Evolutionary conservation across 2,797 vertebrate species (phyloP), one percentile per base, ranked within the genome.

Genomic region (Varecia variegata): DNA sequence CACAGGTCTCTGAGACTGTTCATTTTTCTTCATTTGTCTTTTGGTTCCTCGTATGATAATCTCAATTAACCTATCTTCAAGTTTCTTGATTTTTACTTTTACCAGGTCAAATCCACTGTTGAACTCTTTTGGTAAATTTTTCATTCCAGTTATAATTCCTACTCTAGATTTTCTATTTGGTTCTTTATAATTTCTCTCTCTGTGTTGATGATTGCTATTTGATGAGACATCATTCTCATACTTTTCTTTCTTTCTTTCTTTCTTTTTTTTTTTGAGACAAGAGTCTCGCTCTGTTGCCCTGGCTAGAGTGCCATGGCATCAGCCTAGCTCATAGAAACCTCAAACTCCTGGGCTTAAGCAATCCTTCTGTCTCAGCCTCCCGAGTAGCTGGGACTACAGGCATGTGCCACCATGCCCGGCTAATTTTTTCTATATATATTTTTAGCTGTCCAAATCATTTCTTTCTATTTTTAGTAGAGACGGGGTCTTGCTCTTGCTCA

Each of bases 91-190:
- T 88, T 35, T 87, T 91, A 70, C 30, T 89, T 93, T 58, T 93
- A 27, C n/a, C 27, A 68, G 30, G 17, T 94, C 38, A 76, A 60
- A 93, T 93, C 58, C 35, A 15, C 52, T 93, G 40, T 13, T 54
- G 21, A 88, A 76, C 17, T 5, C 68, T 65, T 74, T 88, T 14
- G 60, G 56, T 88, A 90, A 90, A 20, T 70, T 81, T 92, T 82
- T 54, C 13, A 87, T 81, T 95, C 92, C 27, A 84, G 30, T 92
- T 83, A 5, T 47, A 81, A 81, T 68, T 94, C 81, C 43, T 85
- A 95, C n/a, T 95, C 38, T 12, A 96, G 14, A 91, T 88, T 81
- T 95, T 88, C 40, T 82, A 81, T 70, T 90, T 90, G 23, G 7
- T 76, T 96, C 35, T 95, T 95, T 73, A 54, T 81, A 88, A 90